Evolutionary conservation across 2,113 vertebrate genomes (phyloP), one percentile per base, ranked within the genome.

Genomic region (Ammodramus savannarum): DNA sequence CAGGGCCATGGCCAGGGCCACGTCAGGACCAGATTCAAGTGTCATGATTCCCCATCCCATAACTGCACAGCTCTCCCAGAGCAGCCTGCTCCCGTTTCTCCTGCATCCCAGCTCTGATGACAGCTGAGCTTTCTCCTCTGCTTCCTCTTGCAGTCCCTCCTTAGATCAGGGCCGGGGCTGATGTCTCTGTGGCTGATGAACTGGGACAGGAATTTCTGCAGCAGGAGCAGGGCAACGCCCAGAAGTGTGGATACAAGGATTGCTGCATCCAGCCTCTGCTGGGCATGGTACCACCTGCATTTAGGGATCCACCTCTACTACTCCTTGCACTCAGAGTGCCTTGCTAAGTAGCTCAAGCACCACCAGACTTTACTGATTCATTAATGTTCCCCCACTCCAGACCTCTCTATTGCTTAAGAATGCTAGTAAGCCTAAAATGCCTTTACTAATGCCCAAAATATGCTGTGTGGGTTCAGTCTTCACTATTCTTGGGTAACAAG

Each of bases 91-190:
- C 86, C 57, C 10, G 0, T 75, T 59, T 20, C 69, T 83, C 36
- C 80, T 31, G 83, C 77, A 58, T 89, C 80, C 57, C 44, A 54
- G 36, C 20, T 31, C 66, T 36, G 65, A 48, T 9, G 61, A 74
- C 84, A 93, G 93, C 89, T 78, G 80, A 72, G 44, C 48, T 87
- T 89, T 89, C 86, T 95, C 80, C 73, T 74, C 92, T 0, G 1
- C 89, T 63, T 82, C 81, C 87, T 89, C 74, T 78, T 39, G 22
- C 13, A 21, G 61, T 84, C 57, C 58, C 67, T 22, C 0, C 52
- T 29, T 0, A n/a, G 12, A 1, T 54, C 29, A 32, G 29, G 0
- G 82, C 83, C 0, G 4, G 38, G 55, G 23, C 51, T 81, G 73
- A 38, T 82, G 65, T 29, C 46, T 91, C 82, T 61, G 80, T 3